Base-by-base conservation (phyloP, 1,140 invertebrate genomes). In the Pemphigus obesinymphae region DNA sequence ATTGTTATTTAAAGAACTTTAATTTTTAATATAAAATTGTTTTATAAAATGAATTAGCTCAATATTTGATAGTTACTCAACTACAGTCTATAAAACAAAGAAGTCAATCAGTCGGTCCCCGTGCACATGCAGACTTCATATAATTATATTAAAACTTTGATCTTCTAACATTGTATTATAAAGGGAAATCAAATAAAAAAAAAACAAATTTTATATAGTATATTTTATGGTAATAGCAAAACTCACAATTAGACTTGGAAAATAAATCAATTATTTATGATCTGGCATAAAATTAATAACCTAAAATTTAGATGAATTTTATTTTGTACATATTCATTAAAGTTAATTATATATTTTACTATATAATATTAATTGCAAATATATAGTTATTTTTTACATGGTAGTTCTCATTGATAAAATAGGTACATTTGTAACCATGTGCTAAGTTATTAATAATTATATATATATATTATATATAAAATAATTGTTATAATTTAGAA, bases 361-460 rank as follows among this genome's bases (percentile, higher is more conserved):
- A 45, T 70, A 70, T 26, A 26, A 48, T 72, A 68, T 68, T 15
- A 34, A 40, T 68, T 43, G 34, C 13, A 68, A 15, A 43, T 72
- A 31, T 72, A 48, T 50, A 31, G 20, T 34, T n/a, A 8, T 7
- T 48, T 29, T 72, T 50, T 50, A 31, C 70, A 73, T 50, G 70
- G 70, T 72, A 72, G 43, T 13, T 73, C 8, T 48, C n/a, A 37
- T 34, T 58, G 20, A 40, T 78, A 55, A 58, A 50, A 34, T 73
- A 73, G 70, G 43, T 73, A 34, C 17, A 48, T 31, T 31, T 48
- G 15, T 15, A 78, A 78, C 73, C 50, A 58, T 26, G 50, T 78
- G 73, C 53, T 55, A 37, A 78, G 15, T 53, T 78, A 58, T 26
- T 40, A 40, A 68, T 40, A 40, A 7, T n/a, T 40, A 68, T 40